phyloP scores from a whole-genome alignment of 2,797 vertebrate genomes.

The Epinephelus malabaricus region DNA sequence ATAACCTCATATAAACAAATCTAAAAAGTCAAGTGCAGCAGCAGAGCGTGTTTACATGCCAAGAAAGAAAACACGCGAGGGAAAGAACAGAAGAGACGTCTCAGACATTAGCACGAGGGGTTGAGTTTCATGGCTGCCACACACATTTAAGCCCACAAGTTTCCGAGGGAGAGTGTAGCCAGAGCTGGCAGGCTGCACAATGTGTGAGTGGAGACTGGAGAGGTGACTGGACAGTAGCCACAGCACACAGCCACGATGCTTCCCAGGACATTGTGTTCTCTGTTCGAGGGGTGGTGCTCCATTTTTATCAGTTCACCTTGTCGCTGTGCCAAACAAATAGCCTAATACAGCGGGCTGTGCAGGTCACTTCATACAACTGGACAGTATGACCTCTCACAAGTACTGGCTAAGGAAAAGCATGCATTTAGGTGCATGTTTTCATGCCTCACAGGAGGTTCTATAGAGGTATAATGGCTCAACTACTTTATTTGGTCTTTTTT shows the following conservation, averaged over 20 bases:
- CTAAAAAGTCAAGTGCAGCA: slow-evolving; percentile 18
- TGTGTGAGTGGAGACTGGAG: slow-evolving; percentile 57
- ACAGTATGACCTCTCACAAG: not conserved
- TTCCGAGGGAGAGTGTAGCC: slow-evolving; percentile 71
- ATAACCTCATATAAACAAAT: slow-evolving; percentile 38
- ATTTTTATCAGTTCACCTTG: slow-evolving; percentile 66
- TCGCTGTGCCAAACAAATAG: slow-evolving; percentile 65
- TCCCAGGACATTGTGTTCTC: slow-evolving; percentile 85
- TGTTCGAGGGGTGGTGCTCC: slow-evolving; percentile 52
- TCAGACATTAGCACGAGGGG: slow-evolving; percentile 58
- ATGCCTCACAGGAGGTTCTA: not conserved
- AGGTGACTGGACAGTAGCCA: slow-evolving; percentile 75
- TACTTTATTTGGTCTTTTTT: not conserved
- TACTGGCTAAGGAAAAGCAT: not conserved
- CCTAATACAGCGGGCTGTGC: slow-evolving; percentile 32
- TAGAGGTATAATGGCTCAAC: not conserved
- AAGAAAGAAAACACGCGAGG: slow-evolving; percentile 54
- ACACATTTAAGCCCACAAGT: slow-evolving; percentile 69
- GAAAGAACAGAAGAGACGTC: slow-evolving; percentile 56
- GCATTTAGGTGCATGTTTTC: not conserved
- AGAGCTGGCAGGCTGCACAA: slow-evolving; percentile 46
- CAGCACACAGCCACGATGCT: slow-evolving; percentile 52
- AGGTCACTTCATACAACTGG: slow-evolving; percentile 37
- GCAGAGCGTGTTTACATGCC: slow-evolving; percentile 51
- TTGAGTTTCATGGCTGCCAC: slow-evolving; percentile 71